Evolutionary conservation across 2,113 vertebrate genomes (phyloP), one percentile per base, ranked within the genome.

Genomic region (Oncorhynchus tshawytscha): DNA sequence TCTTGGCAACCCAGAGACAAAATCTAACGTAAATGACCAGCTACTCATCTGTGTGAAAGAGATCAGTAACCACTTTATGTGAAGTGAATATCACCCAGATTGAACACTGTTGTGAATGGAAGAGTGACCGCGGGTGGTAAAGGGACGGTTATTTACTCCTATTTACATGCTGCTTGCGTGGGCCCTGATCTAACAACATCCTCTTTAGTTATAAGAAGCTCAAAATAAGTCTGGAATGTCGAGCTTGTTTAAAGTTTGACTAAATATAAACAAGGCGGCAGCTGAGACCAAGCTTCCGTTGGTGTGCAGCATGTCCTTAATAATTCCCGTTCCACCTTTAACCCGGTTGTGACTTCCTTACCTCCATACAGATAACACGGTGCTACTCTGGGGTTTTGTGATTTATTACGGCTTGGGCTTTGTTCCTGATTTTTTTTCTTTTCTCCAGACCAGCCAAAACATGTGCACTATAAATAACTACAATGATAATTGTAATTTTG

Each of bases 301-400:
- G 4, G 51, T 54, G 51, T 54, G 16, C 12, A 18, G 16, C 51
- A 18, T 54, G 16, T 82, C 82, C 75, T 16, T 70, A 82, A n/a
- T 71, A 79, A 60, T 90, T 93, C 90, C 92, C 91, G 89, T 85
- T 82, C 90, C 84, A 85, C 82, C 87, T 89, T 89, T 79, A 77
- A 71, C 85, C 49, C 70, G 69, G 34, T 16, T 20, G 25, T 18
- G 31, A 39, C 87, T 92, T 92, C 87, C 88, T 84, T 81, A 71
- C 70, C 24, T 12, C 72, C 70, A 67, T 51, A n/a, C 64, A 78
- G 84, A 84, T 81, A 85, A 51, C 25, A 31, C 67, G 71, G 70
- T 76, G 79, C 77, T 18, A 12, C 71, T 64, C 66, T 48, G 82
- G 60, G 27, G 24, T 34, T 45, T n/a, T 20, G 3, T 29, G 84